These are phyloP conservation scores for Cacatua alba DNA, from an alignment of 2,113 vertebrate species.

Conservation along the genomic window DNA sequence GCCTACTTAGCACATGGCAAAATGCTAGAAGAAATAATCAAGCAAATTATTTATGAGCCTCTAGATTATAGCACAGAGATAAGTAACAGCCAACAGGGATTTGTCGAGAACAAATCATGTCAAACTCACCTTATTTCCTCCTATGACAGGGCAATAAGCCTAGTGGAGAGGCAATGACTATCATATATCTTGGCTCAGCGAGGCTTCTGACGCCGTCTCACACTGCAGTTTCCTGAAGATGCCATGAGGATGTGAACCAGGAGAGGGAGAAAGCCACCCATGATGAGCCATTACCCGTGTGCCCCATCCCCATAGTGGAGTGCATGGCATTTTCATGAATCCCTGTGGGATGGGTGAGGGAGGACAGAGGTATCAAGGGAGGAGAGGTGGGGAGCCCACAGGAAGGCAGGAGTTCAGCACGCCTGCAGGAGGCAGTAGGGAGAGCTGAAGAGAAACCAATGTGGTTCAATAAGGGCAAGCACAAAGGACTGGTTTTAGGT, in stretches of 20 bases:
- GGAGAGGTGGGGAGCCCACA: not conserved
- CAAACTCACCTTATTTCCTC: conserved; percentile 63
- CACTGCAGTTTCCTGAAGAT: not conserved
- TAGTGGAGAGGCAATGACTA: conserved; percentile 53
- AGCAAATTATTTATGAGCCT: conserved; percentile 63
- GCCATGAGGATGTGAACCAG: accelerated
- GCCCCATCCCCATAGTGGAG: not conserved
- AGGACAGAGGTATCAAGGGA: not conserved
- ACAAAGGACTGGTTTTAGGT: not conserved
- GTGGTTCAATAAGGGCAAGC: not conserved
- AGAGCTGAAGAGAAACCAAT: not conserved
- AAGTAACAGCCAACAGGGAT: conserved; percentile 65
- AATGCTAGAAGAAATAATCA: conserved; percentile 50
- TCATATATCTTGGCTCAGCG: conserved; percentile 9
- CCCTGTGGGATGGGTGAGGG: not conserved
- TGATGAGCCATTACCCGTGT: accelerated
- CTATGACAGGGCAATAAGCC: conserved; percentile 62
- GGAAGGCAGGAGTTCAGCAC: not conserved
- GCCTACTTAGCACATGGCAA: not conserved
- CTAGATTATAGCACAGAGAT: conserved; percentile 38
- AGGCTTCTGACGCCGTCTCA: not conserved
- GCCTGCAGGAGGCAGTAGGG: accelerated
- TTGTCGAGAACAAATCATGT: conserved; percentile 64
- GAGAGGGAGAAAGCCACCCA: not conserved
- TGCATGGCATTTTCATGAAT: not conserved